Evolutionary conservation across 2,797 vertebrate genomes (phyloP).

Genomic region (Alfaro cultratus): DNA sequence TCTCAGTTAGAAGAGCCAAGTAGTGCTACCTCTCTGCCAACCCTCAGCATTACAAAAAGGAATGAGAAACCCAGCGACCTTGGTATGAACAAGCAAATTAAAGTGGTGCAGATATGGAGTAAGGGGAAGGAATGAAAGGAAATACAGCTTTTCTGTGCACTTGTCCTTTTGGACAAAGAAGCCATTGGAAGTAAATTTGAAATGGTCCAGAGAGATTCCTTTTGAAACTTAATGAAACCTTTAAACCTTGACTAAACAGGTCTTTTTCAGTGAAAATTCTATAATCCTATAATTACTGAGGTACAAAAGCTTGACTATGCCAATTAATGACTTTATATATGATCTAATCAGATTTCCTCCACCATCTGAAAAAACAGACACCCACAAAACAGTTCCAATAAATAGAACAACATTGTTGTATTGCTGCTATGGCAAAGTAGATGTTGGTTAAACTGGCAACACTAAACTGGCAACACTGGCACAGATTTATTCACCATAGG

Average conservation of each 20-base stretch:
- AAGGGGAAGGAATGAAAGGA: background rate
- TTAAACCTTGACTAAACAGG: background rate
- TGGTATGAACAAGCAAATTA: background rate
- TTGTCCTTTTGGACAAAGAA: background rate
- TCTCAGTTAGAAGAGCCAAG: background rate
- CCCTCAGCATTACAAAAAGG: background rate
- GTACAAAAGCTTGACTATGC: background rate
- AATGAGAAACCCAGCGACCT: background rate
- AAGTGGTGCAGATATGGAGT: background rate
- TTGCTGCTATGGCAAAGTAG: background rate
- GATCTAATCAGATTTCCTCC: background rate
- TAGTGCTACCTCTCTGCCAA: background rate
- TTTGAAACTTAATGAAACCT: constrained; percentile 1
- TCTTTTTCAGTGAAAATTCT: background rate
- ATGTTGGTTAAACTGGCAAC: background rate
- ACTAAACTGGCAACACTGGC: no score
- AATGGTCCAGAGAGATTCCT: background rate
- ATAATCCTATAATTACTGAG: background rate
- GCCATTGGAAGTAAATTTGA: background rate
- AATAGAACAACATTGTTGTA: background rate
- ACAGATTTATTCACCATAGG: no score
- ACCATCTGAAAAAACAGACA: background rate
- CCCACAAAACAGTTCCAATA: background rate
- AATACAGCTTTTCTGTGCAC: background rate
- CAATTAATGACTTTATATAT: background rate